Conservation (phyloP, 2,797 vertebrate genomes). For the Mallotus villosus region DNA sequence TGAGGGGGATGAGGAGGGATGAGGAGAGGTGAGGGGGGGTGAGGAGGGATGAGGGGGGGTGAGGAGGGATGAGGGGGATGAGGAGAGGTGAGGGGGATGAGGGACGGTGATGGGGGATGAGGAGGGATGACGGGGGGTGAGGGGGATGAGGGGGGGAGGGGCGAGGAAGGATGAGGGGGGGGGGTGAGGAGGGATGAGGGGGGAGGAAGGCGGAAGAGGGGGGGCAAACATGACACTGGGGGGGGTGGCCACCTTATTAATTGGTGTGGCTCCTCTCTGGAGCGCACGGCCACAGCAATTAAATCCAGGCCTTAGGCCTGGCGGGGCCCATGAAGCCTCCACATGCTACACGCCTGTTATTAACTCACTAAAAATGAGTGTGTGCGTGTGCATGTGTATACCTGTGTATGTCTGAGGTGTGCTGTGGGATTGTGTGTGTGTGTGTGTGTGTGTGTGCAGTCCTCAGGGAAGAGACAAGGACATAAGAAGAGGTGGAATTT, state of each 20-base stretch:
- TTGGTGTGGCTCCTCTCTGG: conserved; percentile 71
- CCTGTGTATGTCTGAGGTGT: not conserved
- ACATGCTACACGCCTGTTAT: too few relatives aligned
- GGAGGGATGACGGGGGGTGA: too few relatives aligned
- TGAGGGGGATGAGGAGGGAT: too few relatives aligned
- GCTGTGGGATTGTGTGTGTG: not conserved
- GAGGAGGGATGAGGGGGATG: too few relatives aligned
- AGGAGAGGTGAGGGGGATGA: too few relatives aligned
- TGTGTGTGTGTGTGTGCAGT: conserved; percentile 8
- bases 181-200: conserved; percentile 49
- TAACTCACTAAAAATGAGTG: conserved; percentile 27
- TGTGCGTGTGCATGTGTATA: conserved; percentile 25
- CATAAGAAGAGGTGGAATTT: conserved; percentile 4
- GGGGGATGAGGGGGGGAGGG: not conserved
- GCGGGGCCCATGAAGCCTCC: conserved; percentile 52
- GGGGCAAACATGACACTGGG: conserved; percentile 25
- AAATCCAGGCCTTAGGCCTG: conserved; percentile 72
- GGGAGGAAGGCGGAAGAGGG: conserved; percentile 52
- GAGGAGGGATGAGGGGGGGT: too few relatives aligned
- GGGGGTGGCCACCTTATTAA: conserved; percentile 65
- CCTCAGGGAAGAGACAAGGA: conserved; percentile 21
- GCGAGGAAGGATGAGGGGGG: conserved; percentile 52
- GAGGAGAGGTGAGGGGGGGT: too few relatives aligned
- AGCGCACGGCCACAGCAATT: conserved; percentile 71
- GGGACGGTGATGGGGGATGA: too few relatives aligned